Conservation (phyloP, 2,888 invertebrate species). For the Macropis europaea region DNA sequence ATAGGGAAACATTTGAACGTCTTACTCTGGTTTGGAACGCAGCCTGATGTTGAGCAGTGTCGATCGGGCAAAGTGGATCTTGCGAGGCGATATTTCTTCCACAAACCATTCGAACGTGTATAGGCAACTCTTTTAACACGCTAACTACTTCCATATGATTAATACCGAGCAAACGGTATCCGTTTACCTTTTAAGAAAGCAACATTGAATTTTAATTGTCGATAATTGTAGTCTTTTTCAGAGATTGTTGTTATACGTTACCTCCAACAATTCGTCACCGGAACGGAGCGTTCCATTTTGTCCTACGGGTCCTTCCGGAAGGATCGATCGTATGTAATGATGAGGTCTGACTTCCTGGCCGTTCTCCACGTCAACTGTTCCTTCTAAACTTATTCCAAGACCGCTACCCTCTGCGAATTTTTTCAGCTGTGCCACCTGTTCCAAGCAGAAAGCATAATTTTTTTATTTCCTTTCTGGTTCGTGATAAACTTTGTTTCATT, state of each 20-base stretch:
- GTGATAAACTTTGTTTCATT: not conserved
- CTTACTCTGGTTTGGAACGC: slow-evolving; percentile 86
- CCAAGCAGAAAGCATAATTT: not conserved
- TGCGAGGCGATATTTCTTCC: slow-evolving; percentile 84
- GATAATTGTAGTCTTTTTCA: not conserved
- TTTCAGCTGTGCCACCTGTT: slow-evolving; percentile 93
- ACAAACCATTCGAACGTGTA: slow-evolving; percentile 94
- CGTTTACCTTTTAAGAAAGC: slow-evolving; percentile 88
- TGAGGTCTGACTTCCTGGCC: slow-evolving; percentile 98
- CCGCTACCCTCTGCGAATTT: slow-evolving; percentile 95
- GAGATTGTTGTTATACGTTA: no score
- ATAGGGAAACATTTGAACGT: not conserved
- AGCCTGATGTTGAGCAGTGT: slow-evolving; percentile 85
- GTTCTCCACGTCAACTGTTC: slow-evolving; percentile 98
- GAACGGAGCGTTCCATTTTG: slow-evolving; percentile 92
- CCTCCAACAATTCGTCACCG: slow-evolving; percentile 96
- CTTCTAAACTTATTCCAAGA: slow-evolving; percentile 97
- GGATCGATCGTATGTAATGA: slow-evolving; percentile 98
- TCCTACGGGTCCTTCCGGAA: slow-evolving; percentile 99
- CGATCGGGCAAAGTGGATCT: slow-evolving; percentile 82
- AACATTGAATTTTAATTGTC: not conserved
- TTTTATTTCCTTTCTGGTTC: not conserved
- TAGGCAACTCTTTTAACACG: slow-evolving; percentile 95
- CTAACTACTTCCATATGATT: slow-evolving; percentile 98
- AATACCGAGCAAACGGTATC: slow-evolving; percentile 93